Conservation (phyloP, 1,140 invertebrate species). For the Lithobius niger region DNA sequence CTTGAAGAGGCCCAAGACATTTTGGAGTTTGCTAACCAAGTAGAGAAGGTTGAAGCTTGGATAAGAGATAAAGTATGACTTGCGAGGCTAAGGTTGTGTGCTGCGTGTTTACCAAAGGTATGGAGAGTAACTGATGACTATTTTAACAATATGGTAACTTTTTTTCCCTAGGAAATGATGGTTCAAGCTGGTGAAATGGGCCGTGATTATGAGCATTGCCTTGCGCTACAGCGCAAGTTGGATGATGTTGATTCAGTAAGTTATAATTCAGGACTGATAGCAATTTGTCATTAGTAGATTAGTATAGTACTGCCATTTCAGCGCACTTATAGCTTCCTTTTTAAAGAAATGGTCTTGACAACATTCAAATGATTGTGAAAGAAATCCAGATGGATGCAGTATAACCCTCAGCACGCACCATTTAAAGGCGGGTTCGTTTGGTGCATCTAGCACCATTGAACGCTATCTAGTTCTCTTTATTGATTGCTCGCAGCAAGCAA, state of each 20-base stretch:
- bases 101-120: too few relatives aligned
- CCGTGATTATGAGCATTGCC: constrained; percentile 89
- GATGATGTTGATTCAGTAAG: constrained; percentile 71
- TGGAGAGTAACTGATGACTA: too few relatives aligned
- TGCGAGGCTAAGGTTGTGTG: background rate
- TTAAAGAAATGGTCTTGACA: background rate
- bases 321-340: too few relatives aligned
- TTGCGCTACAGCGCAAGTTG: constrained; percentile 71
- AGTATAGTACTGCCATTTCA: too few relatives aligned
- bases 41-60: constrained; percentile 87
- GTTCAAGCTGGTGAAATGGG: constrained; percentile 86
- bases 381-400: too few relatives aligned
- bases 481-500: too few relatives aligned
- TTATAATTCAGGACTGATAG: background rate
- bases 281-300: background rate
- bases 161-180: constrained; percentile 64
- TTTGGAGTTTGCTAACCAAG: constrained; percentile 87
- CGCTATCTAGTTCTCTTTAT: too few relatives aligned
- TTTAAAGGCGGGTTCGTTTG: too few relatives aligned
- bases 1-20: constrained; percentile 95
- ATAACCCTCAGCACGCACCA: too few relatives aligned
- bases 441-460: too few relatives aligned
- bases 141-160: too few relatives aligned
- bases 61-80: constrained; percentile 75
- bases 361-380: too few relatives aligned